Percentiles rank a stretch among this genome's conserved stretches.
These are phyloP conservation scores for Stigmatopora argus DNA, from an alignment of 2,113 vertebrate genomes.

Conservation along the genomic window DNA sequence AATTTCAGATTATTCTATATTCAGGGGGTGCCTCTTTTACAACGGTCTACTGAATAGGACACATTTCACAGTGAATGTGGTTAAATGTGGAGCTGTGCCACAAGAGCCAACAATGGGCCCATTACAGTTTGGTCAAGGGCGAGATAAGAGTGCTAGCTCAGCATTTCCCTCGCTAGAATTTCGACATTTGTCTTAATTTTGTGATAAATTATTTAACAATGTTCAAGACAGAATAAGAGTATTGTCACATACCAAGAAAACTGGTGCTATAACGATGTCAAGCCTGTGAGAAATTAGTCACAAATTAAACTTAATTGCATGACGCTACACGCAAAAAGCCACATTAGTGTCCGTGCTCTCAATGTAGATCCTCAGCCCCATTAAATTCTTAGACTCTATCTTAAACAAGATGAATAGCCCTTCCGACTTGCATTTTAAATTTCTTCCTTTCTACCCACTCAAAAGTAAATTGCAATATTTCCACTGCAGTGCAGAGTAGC, in stretches of 20 bases:
- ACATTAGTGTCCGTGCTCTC: conserved; percentile 15
- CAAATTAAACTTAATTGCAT: conserved; percentile 7
- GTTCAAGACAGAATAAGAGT: not conserved
- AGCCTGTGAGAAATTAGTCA: not conserved
- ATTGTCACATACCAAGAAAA: not conserved
- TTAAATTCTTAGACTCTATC: conserved; percentile 14
- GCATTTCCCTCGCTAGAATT: not conserved
- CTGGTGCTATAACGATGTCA: not conserved
- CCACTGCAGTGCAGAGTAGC: conserved; percentile 29
- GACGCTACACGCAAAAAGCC: conserved; percentile 2
- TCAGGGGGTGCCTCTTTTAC: too few relatives aligned
- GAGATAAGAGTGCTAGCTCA: not conserved
- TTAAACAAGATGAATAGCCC: conserved; percentile 21
- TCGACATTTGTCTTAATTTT: not conserved
- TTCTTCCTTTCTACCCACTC: conserved; percentile 23
- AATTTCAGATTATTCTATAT: too few relatives aligned
- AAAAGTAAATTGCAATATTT: conserved; percentile 43
- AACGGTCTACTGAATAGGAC: too few relatives aligned
- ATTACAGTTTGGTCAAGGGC: not conserved
- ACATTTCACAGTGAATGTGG: too few relatives aligned
- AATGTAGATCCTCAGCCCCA: conserved; percentile 17
- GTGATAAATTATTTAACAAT: not conserved
- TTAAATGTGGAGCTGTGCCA: not conserved
- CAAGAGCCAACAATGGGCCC: not conserved
- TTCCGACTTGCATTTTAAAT: conserved; percentile 25